Percentiles rank a stretch among this genome's conserved stretches.
Evolutionary conservation across 2,888 invertebrate genomes (phyloP).

Genomic region (Leistus spinibarbis): DNA sequence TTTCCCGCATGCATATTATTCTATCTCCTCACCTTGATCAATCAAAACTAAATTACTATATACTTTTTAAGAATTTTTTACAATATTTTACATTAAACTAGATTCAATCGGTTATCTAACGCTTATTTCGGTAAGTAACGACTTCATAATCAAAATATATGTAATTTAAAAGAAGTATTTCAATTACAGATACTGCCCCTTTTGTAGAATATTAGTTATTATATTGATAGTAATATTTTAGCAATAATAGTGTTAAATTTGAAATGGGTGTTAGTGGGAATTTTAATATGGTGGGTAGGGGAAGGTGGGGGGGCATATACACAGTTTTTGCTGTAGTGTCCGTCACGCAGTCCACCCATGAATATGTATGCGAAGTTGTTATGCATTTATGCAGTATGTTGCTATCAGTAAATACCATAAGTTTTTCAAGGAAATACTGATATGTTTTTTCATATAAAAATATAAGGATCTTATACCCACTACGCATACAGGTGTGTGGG

Average conservation of each 20-base stretch:
- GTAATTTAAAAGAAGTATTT: too few species aligned
- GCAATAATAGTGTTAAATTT: too few species aligned
- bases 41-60: neutral
- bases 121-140: too few species aligned
- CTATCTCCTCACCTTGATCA: neutral
- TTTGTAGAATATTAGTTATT: too few species aligned
- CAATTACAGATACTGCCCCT: too few species aligned
- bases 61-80: too few species aligned
- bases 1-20: neutral
- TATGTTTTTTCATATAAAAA: slow-evolving; percentile 32
- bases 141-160: too few species aligned
- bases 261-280: too few species aligned
- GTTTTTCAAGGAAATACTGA: slow-evolving; percentile 37
- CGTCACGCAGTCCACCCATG: slow-evolving; percentile 9
- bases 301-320: neutral
- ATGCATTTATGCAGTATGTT: slow-evolving; percentile 32
- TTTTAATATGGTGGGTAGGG: too few species aligned
- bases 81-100: too few species aligned
- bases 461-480: slow-evolving; percentile 28
- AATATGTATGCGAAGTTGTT: slow-evolving; percentile 36
- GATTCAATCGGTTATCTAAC: too few species aligned
- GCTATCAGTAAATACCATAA: slow-evolving; percentile 24
- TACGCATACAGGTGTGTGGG: slow-evolving; percentile 12
- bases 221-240: too few species aligned
- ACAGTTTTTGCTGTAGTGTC: slow-evolving; percentile 18